Percentiles rank a stretch among this genome's conserved stretches.
Conservation (phyloP, 92 coral and sea anemone genomes). For the Palythoa caribaeorum region DNA sequence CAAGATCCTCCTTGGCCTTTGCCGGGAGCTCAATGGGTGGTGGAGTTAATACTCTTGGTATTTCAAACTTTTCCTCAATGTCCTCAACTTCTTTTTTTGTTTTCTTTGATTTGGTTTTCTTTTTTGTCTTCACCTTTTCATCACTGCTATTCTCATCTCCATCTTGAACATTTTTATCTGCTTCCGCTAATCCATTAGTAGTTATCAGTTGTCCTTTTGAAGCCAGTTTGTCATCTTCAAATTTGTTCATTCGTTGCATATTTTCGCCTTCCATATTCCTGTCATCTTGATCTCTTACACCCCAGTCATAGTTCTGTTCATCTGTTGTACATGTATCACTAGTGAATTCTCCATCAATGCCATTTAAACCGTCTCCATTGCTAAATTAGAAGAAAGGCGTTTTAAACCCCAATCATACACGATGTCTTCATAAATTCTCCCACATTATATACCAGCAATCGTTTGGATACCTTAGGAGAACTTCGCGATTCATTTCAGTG, state of each 20-base stretch:
- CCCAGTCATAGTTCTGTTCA: neutral
- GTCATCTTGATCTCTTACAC: slow-evolving; percentile 13
- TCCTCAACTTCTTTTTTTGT: slow-evolving; percentile 61
- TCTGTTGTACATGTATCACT: neutral
- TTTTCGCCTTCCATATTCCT: neutral
- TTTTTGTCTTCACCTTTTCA: slow-evolving; percentile 42
- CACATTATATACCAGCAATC: too few relatives aligned
- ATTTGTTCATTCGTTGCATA: slow-evolving; percentile 4
- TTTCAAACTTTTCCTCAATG: slow-evolving; percentile 72
- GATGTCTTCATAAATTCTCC: neutral
- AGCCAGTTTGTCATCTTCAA: neutral
- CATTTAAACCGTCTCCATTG: neutral
- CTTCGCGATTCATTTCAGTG: too few relatives aligned
- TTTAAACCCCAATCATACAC: neutral
- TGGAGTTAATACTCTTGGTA: slow-evolving; percentile 69
- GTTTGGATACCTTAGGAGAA: too few relatives aligned
- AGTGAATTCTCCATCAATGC: neutral
- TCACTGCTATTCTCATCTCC: neutral
- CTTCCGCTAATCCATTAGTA: neutral
- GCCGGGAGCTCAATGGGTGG: slow-evolving; percentile 70
- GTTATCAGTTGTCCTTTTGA: neutral
- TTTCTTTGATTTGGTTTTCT: slow-evolving; percentile 61
- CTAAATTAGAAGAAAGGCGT: neutral
- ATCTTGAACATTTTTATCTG: neutral
- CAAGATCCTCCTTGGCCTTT: slow-evolving; percentile 47